Conservation (phyloP, 2,888 invertebrate genomes). For the Volucella zonaria region DNA sequence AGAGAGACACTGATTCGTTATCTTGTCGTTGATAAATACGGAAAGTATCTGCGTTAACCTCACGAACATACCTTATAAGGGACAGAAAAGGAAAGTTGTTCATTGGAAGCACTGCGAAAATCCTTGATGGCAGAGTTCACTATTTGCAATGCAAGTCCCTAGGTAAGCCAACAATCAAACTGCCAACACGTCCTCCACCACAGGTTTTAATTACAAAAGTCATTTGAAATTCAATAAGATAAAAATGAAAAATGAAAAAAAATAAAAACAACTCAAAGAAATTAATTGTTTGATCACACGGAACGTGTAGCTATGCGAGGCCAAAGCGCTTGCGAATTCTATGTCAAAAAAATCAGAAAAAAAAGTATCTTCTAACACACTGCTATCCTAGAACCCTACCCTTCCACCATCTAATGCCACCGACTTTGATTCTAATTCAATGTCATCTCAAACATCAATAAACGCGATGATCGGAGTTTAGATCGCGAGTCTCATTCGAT, state of each 20-base stretch:
- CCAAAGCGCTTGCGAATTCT: constrained; percentile 39
- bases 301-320: constrained; percentile 70
- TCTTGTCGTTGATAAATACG: constrained; percentile 31
- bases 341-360: constrained; percentile 46
- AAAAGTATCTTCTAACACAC: constrained; percentile 23
- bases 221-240: constrained; percentile 64
- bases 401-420: not conserved
- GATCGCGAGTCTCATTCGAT: constrained; percentile 40
- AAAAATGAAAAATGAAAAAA: constrained; percentile 30
- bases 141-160: not conserved
- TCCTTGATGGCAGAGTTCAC: not conserved
- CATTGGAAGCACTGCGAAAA: too few relatives aligned
- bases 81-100: too few relatives aligned
- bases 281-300: constrained; percentile 57
- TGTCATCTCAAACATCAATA: constrained; percentile 66
- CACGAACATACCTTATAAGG: too few relatives aligned
- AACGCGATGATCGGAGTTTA: constrained; percentile 57
- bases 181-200: constrained; percentile 25
- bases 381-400: not conserved
- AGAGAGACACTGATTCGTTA: constrained; percentile 31
- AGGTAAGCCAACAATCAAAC: constrained; percentile 5
- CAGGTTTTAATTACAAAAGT: constrained; percentile 33
- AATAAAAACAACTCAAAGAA: constrained; percentile 15
- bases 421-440: constrained; percentile 60
- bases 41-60: not conserved